phyloP scores from a whole-genome alignment of 2,888 invertebrate species.

The Amorpha juglandis region DNA sequence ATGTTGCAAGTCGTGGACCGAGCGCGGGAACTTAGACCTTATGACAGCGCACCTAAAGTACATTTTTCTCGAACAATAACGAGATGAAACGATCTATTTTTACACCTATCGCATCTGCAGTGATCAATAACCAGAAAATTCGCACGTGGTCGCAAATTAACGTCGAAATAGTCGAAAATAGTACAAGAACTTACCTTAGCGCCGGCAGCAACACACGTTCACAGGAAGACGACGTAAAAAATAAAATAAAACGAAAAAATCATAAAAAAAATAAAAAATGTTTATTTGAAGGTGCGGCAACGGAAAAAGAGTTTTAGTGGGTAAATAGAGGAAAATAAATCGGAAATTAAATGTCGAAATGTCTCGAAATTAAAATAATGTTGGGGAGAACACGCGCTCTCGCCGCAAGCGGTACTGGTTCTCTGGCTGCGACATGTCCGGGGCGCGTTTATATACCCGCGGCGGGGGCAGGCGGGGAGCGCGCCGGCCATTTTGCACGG shows the following conservation, averaged over 20 bases:
- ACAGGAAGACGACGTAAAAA: conserved; percentile 43
- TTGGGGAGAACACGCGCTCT: conserved; percentile 54
- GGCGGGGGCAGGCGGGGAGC: conserved; percentile 58
- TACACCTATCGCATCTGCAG: conserved; percentile 47
- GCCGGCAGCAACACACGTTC: conserved; percentile 54
- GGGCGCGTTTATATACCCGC: conserved; percentile 71
- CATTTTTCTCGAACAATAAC: background rate
- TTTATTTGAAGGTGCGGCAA: conserved; percentile 43
- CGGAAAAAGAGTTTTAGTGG: conserved; percentile 25
- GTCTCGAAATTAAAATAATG: conserved; percentile 49
- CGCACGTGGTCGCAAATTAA: conserved; percentile 16
- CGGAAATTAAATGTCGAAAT: conserved; percentile 53
- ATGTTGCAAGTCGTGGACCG: conserved; percentile 3
- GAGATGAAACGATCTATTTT: conserved; percentile 42
- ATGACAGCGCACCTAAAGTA: background rate
- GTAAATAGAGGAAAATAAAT: conserved; percentile 42
- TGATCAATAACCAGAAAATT: conserved; percentile 48
- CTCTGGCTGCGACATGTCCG: conserved; percentile 61
- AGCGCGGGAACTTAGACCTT: conserved; percentile 19
- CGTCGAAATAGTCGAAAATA: conserved; percentile 31
- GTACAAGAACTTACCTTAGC: conserved; percentile 61
- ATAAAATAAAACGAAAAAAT: conserved; percentile 43
- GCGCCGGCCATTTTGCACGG: conserved; percentile 77
- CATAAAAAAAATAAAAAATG: conserved; percentile 41
- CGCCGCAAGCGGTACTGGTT: conserved; percentile 66